Base-by-base conservation (phyloP, 2,113 vertebrate species). In the Saguinus imperator region DNA sequence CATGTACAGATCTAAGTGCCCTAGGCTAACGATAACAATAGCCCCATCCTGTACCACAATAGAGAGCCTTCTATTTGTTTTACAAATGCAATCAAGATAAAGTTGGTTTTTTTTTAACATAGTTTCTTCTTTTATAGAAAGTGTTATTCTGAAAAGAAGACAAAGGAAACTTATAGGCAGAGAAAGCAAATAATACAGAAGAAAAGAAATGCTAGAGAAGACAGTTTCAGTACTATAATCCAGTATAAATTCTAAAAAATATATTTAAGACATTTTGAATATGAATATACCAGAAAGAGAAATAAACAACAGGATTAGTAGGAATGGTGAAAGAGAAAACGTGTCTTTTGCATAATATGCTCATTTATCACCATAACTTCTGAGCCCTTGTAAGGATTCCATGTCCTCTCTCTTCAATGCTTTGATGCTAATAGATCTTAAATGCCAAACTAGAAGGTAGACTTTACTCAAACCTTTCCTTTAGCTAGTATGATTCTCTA, bases 101-200 rank as follows among this genome's bases (percentile, higher is more conserved):
- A 13, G 9, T 32, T 45, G 21, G 21, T 45, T 8, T 32, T 50
- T 27, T 40, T 37, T 4, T 16, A 2, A 8, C 85, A 23, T 43
- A 43, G 80, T 93, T 90, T 80, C 55, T 87, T 86, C 77, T 91
- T 93, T 86, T 35, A 32, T 20, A 94, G 27, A 86, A 93, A 89
- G 32, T 76, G 66, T 37, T 72, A 43, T 52, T 93, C 45, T 55
- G 50, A 52, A 94, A 55, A 93, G 21, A 86, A 45, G n/a, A 91
- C 5, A 73, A 86, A n/a, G 17, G 35, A 84, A 76, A n/a, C 29
- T 18, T 43, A 6, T 52, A 68, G 10, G 29, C 57, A 94, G 57
- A 83, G 91, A 92, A 21, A 20, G 57, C 29, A 94, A 68, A 81
- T 10, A 61, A 12, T 70, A 64, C 11, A 88, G 17, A 88, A 91